Conservation (phyloP, 2,113 vertebrate species). For the Phaethornis superciliosus region DNA sequence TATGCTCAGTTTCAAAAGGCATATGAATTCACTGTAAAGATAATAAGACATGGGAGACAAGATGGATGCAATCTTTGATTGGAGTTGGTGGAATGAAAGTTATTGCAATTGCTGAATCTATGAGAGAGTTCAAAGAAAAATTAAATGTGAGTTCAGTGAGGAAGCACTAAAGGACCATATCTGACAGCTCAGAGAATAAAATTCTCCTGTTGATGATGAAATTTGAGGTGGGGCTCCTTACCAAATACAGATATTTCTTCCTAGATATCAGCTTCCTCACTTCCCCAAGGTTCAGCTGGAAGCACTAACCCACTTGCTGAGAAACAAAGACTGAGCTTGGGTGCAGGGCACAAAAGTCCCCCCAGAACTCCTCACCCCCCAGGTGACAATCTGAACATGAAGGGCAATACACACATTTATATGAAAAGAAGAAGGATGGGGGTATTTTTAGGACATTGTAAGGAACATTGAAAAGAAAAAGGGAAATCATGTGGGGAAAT, state of each 20-base stretch:
- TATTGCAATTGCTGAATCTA: neutral
- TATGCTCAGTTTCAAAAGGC: neutral
- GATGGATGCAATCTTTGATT: neutral
- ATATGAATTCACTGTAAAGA: neutral
- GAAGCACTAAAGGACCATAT: neutral
- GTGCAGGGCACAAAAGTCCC: neutral
- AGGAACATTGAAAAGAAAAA: neutral
- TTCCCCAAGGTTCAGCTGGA: neutral
- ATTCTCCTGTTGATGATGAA: neutral
- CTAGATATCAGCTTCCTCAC: neutral
- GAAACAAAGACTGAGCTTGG: neutral
- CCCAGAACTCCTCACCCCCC: neutral
- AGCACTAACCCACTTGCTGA: accelerated
- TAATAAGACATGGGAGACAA: neutral
- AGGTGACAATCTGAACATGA: neutral
- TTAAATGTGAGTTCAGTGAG: neutral
- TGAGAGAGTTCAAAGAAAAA: neutral
- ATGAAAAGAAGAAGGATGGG: neutral
- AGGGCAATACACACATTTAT: neutral
- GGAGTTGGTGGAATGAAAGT: neutral
- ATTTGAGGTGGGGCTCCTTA: neutral
- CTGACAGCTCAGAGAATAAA: neutral
- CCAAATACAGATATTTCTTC: neutral
- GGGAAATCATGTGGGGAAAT: neutral
- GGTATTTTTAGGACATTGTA: neutral